Conservation (phyloP, 1,140 invertebrate species). For the Anastatus disparis region DNA sequence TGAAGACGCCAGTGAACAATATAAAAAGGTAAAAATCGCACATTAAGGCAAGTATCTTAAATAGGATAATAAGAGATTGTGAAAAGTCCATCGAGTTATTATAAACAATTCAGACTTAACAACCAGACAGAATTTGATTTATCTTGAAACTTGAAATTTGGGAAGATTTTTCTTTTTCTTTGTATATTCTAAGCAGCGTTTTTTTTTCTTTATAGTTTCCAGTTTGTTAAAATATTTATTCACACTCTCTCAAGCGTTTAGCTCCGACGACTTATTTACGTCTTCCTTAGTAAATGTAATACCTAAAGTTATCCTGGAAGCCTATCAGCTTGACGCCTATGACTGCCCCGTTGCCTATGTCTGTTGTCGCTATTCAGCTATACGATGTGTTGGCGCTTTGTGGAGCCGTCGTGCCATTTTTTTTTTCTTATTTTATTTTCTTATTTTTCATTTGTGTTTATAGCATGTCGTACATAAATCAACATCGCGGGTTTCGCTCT, state of each 20-base stretch:
- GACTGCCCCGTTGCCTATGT: constrained; percentile 48
- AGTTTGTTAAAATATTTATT: constrained; percentile 65
- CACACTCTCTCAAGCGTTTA: constrained; percentile 60
- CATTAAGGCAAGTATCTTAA: constrained; percentile 41
- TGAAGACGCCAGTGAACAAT: constrained; percentile 41
- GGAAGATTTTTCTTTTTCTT: constrained; percentile 61
- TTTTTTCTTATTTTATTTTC: constrained; percentile 25
- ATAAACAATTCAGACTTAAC: constrained; percentile 6
- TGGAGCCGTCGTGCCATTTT: constrained; percentile 47
- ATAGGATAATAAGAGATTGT: constrained; percentile 27
- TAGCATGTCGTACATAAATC: constrained; percentile 41
- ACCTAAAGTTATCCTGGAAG: constrained; percentile 66
- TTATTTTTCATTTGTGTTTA: constrained; percentile 34
- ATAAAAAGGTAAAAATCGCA: constrained; percentile 41
- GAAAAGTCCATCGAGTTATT: constrained; percentile 27
- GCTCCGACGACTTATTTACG: constrained; percentile 49
- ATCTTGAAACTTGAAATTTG: constrained; percentile 45
- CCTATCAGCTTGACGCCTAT: constrained; percentile 63
- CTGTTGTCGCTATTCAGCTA: constrained; percentile 44
- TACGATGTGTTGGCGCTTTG: constrained; percentile 46
- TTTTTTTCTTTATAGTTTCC: constrained; percentile 54
- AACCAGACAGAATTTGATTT: constrained; percentile 31
- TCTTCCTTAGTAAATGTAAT: constrained; percentile 58
- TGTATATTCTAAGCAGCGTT: constrained; percentile 62
- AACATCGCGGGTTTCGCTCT: constrained; percentile 37